Evolutionary conservation across 2,113 vertebrate genomes (phyloP).

Genomic region (Garra rufa): DNA sequence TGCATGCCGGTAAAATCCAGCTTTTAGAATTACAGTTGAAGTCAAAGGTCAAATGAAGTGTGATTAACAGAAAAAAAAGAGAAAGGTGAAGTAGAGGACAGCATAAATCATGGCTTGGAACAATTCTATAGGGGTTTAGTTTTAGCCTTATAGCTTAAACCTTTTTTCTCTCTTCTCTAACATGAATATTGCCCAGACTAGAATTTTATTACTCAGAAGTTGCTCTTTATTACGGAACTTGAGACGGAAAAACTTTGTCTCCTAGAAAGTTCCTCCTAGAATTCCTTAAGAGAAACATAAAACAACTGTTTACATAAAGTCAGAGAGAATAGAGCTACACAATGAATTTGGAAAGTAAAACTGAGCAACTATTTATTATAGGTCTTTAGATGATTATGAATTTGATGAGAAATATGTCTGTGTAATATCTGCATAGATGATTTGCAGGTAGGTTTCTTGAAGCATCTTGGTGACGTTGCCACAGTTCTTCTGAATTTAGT

Average conservation of each 20-base stretch:
- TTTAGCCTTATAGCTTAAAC: background rate
- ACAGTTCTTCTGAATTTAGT: no score
- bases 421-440: no score
- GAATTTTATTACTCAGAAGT: background rate
- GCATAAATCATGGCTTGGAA: slow-evolving; percentile 13
- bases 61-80: background rate
- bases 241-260: background rate
- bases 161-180: background rate
- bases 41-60: background rate
- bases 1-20: background rate
- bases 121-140: background rate
- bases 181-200: background rate
- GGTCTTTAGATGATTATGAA: background rate
- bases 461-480: no score
- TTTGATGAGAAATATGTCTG: background rate
- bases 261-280: background rate
- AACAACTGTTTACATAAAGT: background rate
- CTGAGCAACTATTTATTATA: no score
- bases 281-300: background rate
- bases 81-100: slow-evolving; percentile 1
- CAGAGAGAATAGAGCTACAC: no score
- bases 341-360: background rate
- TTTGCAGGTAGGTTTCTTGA: no score
- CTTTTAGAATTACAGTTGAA: background rate
- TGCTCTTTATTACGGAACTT: background rate